Conservation (phyloP, 2,797 vertebrate genomes). For the Sebastes glaucus region DNA sequence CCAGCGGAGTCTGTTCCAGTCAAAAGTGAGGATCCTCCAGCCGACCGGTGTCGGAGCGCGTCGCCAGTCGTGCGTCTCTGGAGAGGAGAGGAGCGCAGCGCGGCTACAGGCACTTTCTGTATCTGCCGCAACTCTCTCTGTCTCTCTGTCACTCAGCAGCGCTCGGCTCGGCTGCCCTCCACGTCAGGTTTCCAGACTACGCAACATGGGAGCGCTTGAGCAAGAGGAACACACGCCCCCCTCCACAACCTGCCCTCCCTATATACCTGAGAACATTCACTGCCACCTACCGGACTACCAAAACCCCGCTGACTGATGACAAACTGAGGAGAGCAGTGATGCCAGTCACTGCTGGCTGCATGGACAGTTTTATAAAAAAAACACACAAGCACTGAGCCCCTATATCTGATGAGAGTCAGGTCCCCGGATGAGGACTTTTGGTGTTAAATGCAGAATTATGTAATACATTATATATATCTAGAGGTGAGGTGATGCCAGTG, state of each 20-base stretch:
- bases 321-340: neutral
- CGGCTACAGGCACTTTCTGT: slow-evolving; percentile 67
- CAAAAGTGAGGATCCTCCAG: slow-evolving; percentile 43
- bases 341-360: neutral
- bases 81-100: slow-evolving; percentile 31
- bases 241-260: slow-evolving; percentile 52
- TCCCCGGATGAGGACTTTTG: neutral
- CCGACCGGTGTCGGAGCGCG: slow-evolving; percentile 39
- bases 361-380: too few relatives aligned
- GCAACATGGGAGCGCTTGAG: slow-evolving; percentile 74
- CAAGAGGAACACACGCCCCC: slow-evolving; percentile 61
- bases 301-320: slow-evolving; percentile 6
- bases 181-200: slow-evolving; percentile 70
- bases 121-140: slow-evolving; percentile 60
- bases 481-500: neutral
- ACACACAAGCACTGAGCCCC: too few relatives aligned
- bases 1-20: slow-evolving; percentile 47
- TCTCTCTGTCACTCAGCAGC: slow-evolving; percentile 22
- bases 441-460: neutral
- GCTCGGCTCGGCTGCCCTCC: slow-evolving; percentile 23
- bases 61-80: slow-evolving; percentile 50
- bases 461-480: neutral
- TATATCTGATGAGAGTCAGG: neutral
- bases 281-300: slow-evolving; percentile 81
- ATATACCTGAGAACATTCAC: slow-evolving; percentile 77